Evolutionary conservation across 2,113 vertebrate species (phyloP), one percentile per base, ranked within the genome.

Genomic region (Cyprinus carpio): DNA sequence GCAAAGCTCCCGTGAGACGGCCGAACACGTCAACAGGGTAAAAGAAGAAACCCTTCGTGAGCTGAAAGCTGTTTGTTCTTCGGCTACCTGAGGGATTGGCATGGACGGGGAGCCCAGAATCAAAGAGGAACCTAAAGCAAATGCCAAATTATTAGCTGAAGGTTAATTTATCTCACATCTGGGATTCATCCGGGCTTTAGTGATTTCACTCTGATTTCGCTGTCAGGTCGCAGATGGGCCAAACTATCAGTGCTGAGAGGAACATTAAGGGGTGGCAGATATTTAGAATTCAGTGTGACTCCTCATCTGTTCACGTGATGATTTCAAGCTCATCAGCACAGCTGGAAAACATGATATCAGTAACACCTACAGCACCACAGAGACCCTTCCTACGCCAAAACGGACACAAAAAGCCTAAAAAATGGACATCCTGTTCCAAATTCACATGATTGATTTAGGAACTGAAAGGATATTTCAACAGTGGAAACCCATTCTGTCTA

Each of bases 301-400:
- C 40, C 75, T 76, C 25, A 31, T 76, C 18, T 1, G 29, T 69
- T 37, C 65, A 34, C 18, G 16, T 9, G 0, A 27, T 79, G 56
- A 60, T 79, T 64, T 80, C 34, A 80, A 27, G 56, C 12, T 3
- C 46, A 49, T 78, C 25, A 37, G 29, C 11, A 12, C 76, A 60
- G 20, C 56, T 80, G 58, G 58, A 64, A 80, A 80, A 80, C 77
- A 43, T 80, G 77, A 80, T 80, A 80, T 81, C 79, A 81, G 62
- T 51, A 2, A 31, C 2, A 81, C 34, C 31, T 46, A 6, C 78
- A 80, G n/a, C 6, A 18, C 13, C 16, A 20, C 62, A 65, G 27
- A 31, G 27, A 15, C 15, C 27, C 12, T 6, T 29, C 25, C 27
- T 15, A 6, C 10, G 6, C 12, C 43, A 25, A 75, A 75, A 72